phyloP scores from a whole-genome alignment of 2,113 vertebrate genomes.

The Sebastes fasciatus region DNA sequence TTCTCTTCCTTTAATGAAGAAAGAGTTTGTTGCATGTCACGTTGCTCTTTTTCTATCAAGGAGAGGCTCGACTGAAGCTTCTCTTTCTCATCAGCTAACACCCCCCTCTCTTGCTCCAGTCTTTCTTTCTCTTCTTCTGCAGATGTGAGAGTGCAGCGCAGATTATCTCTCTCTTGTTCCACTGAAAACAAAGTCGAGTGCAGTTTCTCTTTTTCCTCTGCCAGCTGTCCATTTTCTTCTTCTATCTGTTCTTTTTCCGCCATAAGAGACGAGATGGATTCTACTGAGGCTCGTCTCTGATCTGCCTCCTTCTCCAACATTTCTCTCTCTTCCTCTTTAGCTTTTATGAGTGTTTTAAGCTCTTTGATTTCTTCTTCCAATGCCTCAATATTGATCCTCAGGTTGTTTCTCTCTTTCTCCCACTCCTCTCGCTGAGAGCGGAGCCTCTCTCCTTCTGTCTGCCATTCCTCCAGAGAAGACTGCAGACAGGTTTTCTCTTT shows the following conservation, averaged over 20 bases:
- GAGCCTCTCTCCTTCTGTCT: slow-evolving; percentile 55
- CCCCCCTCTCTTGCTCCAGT: slow-evolving; percentile 37
- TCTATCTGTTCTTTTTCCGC: slow-evolving; percentile 49
- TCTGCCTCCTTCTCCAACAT: slow-evolving; percentile 52
- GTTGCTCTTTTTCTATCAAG: slow-evolving; percentile 51
- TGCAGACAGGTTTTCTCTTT: slow-evolving; percentile 58
- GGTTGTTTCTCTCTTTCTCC: slow-evolving; percentile 61
- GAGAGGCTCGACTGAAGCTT: slow-evolving; percentile 42
- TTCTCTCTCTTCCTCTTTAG: slow-evolving; percentile 52
- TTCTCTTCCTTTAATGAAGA: slow-evolving; percentile 52
- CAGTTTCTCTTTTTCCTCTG: slow-evolving; percentile 72
- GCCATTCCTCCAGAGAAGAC: slow-evolving; percentile 40
- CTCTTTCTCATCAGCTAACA: slow-evolving; percentile 70
- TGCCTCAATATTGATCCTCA: slow-evolving; percentile 36
- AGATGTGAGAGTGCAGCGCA: slow-evolving; percentile 61
- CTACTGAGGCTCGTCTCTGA: slow-evolving; percentile 59
- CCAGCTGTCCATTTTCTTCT: slow-evolving; percentile 39
- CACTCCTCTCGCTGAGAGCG: slow-evolving; percentile 47
- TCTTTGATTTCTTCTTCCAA: slow-evolving; percentile 76
- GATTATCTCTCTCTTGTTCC: slow-evolving; percentile 72
- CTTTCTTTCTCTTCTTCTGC: slow-evolving; percentile 63
- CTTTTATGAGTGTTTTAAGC: slow-evolving; percentile 52
- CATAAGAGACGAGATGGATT: slow-evolving; percentile 43
- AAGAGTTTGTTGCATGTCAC: slow-evolving; percentile 32
- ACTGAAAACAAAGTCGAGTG: slow-evolving; percentile 23